These are phyloP conservation scores for Calyptomena viridis DNA, from an alignment of 2,113 vertebrate genomes.

Conservation along the genomic window DNA sequence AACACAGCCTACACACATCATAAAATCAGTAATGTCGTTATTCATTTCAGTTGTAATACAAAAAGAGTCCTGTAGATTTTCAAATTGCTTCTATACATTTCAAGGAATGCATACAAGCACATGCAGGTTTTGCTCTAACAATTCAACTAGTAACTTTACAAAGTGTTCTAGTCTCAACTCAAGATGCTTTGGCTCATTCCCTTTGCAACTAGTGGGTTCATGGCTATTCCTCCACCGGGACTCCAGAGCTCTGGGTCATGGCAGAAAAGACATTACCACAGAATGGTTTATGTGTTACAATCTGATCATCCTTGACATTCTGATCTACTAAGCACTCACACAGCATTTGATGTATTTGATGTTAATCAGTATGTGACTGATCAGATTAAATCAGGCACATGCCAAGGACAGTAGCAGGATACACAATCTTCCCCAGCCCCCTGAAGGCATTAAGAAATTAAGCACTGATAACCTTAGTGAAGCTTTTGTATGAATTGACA, in stretches of 20 bases:
- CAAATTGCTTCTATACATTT: neutral
- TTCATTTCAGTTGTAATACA: neutral
- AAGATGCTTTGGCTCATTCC: neutral
- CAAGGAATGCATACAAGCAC: neutral
- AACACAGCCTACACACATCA: neutral
- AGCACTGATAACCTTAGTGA: neutral
- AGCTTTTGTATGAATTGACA: neutral
- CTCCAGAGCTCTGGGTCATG: neutral
- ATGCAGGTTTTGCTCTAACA: neutral
- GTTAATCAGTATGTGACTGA: neutral
- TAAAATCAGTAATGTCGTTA: neutral
- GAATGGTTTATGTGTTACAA: neutral
- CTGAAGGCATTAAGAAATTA: neutral
- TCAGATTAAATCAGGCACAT: accelerated
- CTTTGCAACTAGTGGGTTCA: neutral
- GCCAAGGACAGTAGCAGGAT: neutral
- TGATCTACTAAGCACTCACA: neutral
- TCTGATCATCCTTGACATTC: neutral
- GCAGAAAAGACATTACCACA: neutral
- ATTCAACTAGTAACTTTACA: neutral
- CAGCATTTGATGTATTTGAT: neutral
- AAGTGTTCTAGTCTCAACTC: neutral
- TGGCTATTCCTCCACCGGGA: neutral
- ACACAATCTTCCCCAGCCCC: neutral
- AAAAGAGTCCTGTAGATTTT: neutral